A percentile compares a stretch with the other conserved stretches of the same genome.
These are phyloP conservation scores for Archocentrus centrarchus DNA, from an alignment of 2,113 vertebrate genomes.

Conservation along the genomic window DNA sequence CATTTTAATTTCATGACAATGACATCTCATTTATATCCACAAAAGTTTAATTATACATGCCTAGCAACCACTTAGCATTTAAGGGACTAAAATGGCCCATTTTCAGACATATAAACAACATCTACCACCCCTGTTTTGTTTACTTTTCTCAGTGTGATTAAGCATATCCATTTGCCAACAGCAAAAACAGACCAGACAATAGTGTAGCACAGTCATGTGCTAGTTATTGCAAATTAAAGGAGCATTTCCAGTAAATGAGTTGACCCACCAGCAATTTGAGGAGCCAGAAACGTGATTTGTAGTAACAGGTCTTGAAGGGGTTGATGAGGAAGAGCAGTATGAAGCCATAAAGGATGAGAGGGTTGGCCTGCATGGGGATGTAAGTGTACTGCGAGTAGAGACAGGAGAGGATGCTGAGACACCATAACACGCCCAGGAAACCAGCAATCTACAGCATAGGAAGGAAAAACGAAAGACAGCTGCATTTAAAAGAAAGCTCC, in stretches of 20 bases:
- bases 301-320: conserved; percentile 97
- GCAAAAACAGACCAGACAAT: no score
- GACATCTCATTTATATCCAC: background rate
- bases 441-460: conserved; percentile 88
- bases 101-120: background rate
- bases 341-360: conserved; percentile 94
- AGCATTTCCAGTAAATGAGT: background rate
- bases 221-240: background rate
- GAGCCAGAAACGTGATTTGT: conserved; percentile 99
- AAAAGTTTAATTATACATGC: fast-evolving
- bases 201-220: background rate
- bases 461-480: background rate
- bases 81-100: background rate
- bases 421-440: conserved; percentile 96
- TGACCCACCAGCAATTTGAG: conserved; percentile 94
- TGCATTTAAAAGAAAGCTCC: conserved; percentile 20
- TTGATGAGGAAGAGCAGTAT: conserved; percentile 98
- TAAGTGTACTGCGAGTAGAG: conserved; percentile 88
- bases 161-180: background rate
- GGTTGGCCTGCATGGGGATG: conserved; percentile 93
- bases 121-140: fast-evolving
- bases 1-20: background rate
- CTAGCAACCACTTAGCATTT: background rate
- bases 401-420: conserved; percentile 95
- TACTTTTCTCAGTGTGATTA: background rate